These are phyloP conservation scores for Dastarcus helophoroides DNA, from an alignment of 2,888 invertebrate species.

Conservation along the genomic window DNA sequence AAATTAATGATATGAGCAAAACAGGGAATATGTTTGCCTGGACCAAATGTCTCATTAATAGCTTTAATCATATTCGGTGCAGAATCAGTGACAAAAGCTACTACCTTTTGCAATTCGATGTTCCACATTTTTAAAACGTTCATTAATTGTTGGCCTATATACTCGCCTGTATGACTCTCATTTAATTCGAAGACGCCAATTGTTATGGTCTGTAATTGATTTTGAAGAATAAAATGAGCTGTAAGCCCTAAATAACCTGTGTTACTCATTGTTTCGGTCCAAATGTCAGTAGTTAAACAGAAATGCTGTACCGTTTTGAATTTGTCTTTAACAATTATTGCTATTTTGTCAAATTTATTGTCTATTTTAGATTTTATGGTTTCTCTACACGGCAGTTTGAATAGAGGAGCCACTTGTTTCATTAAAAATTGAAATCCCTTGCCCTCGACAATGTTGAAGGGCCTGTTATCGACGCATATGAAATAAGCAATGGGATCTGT, in stretches of 20 bases:
- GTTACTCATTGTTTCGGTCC: slow-evolving; percentile 15
- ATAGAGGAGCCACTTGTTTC: slow-evolving; percentile 10
- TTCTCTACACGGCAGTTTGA: slow-evolving; percentile 13
- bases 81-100: slow-evolving; percentile 7
- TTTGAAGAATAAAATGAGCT: slow-evolving; percentile 1
- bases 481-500: slow-evolving; percentile 13
- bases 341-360: slow-evolving; percentile 10
- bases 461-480: slow-evolving; percentile 13
- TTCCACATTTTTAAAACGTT: slow-evolving; percentile 8
- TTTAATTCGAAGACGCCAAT: slow-evolving; percentile 4
- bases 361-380: slow-evolving; percentile 12
- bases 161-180: slow-evolving; percentile 7
- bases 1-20: slow-evolving; percentile 9
- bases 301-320: slow-evolving; percentile 7
- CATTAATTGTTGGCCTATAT: slow-evolving; percentile 2
- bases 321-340: slow-evolving; percentile 9
- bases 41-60: slow-evolving; percentile 6
- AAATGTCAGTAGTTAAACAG: slow-evolving; percentile 15
- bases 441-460: slow-evolving; percentile 12
- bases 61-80: slow-evolving; percentile 11
- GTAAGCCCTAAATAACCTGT: slow-evolving; percentile 14
- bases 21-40: slow-evolving; percentile 7
- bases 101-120: slow-evolving; percentile 8
- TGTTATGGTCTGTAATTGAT: background rate
- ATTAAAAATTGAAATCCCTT: too few relatives aligned